Conservation (phyloP, 2,797 vertebrate species). For the Otolemur crassicaudatus region DNA sequence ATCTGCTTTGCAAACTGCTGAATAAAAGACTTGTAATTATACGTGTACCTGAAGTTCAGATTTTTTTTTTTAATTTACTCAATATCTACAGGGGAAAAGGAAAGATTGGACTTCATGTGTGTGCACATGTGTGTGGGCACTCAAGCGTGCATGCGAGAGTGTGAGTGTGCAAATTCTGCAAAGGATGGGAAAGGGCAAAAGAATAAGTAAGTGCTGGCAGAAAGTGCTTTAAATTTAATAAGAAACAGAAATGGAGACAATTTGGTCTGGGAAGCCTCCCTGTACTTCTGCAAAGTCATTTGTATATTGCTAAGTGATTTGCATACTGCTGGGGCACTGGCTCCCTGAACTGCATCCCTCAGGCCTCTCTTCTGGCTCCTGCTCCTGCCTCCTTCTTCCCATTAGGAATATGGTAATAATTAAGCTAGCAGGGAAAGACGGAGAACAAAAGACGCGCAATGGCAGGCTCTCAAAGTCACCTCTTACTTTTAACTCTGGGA, state of each 20-base stretch:
- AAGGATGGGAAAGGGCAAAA: neutral
- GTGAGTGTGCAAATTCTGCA: neutral
- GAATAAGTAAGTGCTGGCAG: neutral
- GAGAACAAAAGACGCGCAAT: conserved; percentile 55
- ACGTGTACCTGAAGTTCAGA: conserved; percentile 40
- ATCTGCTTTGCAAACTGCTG: conserved; percentile 52
- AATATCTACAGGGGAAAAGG: neutral
- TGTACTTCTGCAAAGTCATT: conserved; percentile 52
- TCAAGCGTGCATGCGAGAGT: neutral
- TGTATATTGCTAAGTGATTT: conserved; percentile 71
- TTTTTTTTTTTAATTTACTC: neutral
- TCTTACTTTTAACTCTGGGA: conserved; percentile 63
- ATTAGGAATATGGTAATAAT: conserved; percentile 63
- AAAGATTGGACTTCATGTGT: conserved; percentile 1
- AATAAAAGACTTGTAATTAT: conserved; percentile 60
- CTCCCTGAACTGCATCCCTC: conserved; percentile 8
- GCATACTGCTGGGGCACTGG: conserved; percentile 34
- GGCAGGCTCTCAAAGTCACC: conserved; percentile 70
- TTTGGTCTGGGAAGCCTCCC: conserved; percentile 49
- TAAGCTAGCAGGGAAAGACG: conserved; percentile 47
- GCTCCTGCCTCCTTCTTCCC: conserved; percentile 25
- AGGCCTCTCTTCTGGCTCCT: neutral
- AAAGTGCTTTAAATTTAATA: conserved; percentile 31
- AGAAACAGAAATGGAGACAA: conserved; percentile 20
- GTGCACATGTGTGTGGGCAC: neutral